A percentile compares a stretch with the other conserved stretches of the same genome.
Conservation (phyloP, 2,888 invertebrate species). For the Rhopalosiphum nymphaeae region DNA sequence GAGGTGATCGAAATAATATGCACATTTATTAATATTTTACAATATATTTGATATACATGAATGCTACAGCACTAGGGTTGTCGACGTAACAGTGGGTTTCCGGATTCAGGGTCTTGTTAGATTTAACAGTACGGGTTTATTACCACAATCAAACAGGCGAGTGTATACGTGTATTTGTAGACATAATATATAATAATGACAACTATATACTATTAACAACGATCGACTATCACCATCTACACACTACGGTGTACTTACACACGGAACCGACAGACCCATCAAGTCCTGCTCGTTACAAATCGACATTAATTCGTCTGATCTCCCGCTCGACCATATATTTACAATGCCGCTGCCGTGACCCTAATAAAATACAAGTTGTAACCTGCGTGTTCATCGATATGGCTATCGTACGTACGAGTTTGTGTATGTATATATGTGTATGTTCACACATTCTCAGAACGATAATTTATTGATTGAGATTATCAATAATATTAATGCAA, state of each 20-base stretch:
- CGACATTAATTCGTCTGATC: background rate
- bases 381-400: background rate
- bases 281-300: slow-evolving; percentile 8
- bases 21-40: background rate
- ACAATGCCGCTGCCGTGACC: background rate
- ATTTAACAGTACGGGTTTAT: background rate
- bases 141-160: background rate
- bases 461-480: background rate
- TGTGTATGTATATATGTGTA: background rate
- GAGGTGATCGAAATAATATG: background rate
- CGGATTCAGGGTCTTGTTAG: background rate
- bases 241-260: background rate
- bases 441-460: background rate
- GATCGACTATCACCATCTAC: background rate
- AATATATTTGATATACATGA: background rate
- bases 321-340: background rate
- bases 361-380: background rate
- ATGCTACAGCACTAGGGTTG: background rate
- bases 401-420: background rate
- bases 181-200: background rate
- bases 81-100: background rate
- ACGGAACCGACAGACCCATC: background rate
- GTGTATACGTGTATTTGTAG: background rate
- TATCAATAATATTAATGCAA: background rate
- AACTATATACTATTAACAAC: background rate